Evolutionary conservation across 2,888 invertebrate genomes (phyloP).

Genomic region (Entomobrya proxima): DNA sequence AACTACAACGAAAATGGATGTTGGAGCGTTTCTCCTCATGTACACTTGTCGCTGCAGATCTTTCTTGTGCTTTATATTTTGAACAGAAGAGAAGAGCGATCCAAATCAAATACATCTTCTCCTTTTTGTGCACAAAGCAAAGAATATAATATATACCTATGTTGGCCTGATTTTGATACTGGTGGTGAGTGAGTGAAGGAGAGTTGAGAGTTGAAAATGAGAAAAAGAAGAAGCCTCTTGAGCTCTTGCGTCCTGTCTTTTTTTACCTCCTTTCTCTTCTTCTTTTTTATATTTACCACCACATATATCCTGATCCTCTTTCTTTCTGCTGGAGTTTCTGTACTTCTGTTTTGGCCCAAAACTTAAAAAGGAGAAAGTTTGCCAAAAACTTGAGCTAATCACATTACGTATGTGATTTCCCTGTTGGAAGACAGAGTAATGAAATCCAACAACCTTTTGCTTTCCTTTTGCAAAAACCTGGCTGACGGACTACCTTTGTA

Average conservation of each 20-base stretch:
- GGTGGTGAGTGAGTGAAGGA: constrained; percentile 23
- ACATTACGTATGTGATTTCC: constrained; percentile 68
- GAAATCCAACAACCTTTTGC: constrained; percentile 42
- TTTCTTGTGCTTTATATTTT: too few relatives aligned
- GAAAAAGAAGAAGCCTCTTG: constrained; percentile 55
- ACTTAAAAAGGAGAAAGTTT: constrained; percentile 58
- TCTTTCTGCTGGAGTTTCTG: constrained; percentile 24
- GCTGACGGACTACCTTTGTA: neutral
- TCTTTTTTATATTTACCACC: neutral
- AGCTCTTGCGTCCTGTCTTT: constrained; percentile 39
- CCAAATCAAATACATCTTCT: constrained; percentile 13
- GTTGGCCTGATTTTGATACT: constrained; percentile 12
- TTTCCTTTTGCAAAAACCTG: too few relatives aligned
- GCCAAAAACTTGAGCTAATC: constrained; percentile 67
- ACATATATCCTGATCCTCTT: neutral
- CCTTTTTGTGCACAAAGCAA: neutral
- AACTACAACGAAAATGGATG: too few relatives aligned
- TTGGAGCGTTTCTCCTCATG: too few relatives aligned
- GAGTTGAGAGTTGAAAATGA: constrained; percentile 24
- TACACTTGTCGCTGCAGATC: too few relatives aligned
- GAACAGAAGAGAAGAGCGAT: neutral
- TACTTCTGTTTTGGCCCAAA: neutral
- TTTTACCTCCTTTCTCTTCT: neutral
- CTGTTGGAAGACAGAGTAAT: constrained; percentile 65
- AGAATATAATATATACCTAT: constrained; percentile 1